phyloP scores from a whole-genome alignment of 2,888 invertebrate species.

The Catocala sponsa region DNA sequence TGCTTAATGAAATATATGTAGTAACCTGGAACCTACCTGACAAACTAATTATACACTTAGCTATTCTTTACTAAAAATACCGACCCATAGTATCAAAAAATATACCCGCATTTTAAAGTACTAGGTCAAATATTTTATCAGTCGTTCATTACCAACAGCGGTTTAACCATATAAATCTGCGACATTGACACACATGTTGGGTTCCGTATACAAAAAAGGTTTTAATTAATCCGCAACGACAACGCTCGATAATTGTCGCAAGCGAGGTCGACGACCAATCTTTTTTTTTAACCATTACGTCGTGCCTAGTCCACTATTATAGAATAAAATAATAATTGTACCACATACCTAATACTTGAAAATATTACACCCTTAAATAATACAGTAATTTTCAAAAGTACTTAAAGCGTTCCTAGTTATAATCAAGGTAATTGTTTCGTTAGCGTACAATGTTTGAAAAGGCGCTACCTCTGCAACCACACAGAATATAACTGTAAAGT shows the following conservation, averaged over 20 bases:
- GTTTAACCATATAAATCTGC: conserved; percentile 1
- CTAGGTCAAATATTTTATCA: neutral
- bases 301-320: neutral
- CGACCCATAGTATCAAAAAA: no score
- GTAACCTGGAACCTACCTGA: no score
- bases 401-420: neutral
- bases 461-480: neutral
- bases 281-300: conserved; percentile 5
- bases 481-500: neutral
- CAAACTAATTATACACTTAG: no score
- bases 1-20: no score
- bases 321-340: no score
- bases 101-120: neutral
- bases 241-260: conserved; percentile 21
- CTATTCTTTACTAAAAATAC: no score
- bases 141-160: neutral
- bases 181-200: conserved; percentile 29
- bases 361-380: no score
- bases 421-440: conserved; percentile 1
- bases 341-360: no score
- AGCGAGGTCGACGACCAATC: conserved; percentile 43
- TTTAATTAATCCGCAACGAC: conserved; percentile 15
- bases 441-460: no score
- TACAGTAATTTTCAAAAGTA: no score
- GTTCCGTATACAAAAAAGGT: conserved; percentile 14